Percentiles rank a stretch among this genome's conserved stretches.
phyloP scores from a whole-genome alignment of 2,888 invertebrate genomes.

The Drosophila maculinotata region DNA sequence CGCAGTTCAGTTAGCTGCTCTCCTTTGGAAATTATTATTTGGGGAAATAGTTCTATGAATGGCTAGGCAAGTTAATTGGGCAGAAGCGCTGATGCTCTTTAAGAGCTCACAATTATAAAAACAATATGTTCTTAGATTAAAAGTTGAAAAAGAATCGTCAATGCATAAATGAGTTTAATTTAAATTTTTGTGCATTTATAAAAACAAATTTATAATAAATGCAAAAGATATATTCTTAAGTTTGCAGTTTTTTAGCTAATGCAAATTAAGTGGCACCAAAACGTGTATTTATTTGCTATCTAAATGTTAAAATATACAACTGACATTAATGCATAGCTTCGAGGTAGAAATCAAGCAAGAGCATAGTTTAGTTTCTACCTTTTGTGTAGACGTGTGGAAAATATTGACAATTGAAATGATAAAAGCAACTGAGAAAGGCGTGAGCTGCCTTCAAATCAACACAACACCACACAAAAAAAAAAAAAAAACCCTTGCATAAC shows the following conservation, averaged over 20 bases:
- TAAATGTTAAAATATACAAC: conserved; percentile 1
- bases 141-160: not conserved
- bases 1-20: conserved; percentile 53
- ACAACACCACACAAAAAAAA: conserved; percentile 22
- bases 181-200: no score
- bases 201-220: no score
- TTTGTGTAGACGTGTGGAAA: conserved; percentile 76
- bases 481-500: conserved; percentile 4
- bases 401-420: conserved; percentile 62
- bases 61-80: conserved; percentile 51
- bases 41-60: conserved; percentile 33
- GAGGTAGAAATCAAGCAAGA: conserved; percentile 52
- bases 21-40: not conserved
- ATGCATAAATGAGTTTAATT: no score
- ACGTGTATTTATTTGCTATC: not conserved
- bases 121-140: conserved; percentile 12
- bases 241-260: no score
- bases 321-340: conserved; percentile 14
- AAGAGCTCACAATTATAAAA: conserved; percentile 5
- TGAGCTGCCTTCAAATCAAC: conserved; percentile 73
- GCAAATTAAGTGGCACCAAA: conserved; percentile 4
- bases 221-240: not conserved
- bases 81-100: conserved; percentile 8
- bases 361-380: conserved; percentile 54
- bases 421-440: conserved; percentile 54